phyloP scores from a whole-genome alignment of 2,797 vertebrate species.

The Erpetoichthys calabaricus region DNA sequence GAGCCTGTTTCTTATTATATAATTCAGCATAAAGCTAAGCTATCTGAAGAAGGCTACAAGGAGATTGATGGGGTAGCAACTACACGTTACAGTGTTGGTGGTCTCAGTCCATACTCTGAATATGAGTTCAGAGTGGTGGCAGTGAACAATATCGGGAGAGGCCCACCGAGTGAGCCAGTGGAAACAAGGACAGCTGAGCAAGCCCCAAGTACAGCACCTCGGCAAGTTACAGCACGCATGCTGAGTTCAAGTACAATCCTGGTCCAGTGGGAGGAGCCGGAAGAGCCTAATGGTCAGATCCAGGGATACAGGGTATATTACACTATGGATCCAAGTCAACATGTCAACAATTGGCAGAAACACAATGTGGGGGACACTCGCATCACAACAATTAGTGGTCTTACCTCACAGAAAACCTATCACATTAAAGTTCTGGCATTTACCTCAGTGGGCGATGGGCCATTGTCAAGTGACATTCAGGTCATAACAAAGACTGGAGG shows the following conservation, averaged over 20 bases:
- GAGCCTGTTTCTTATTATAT: constrained; percentile 95
- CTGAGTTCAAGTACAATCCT: constrained; percentile 88
- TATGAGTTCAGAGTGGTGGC: constrained; percentile 91
- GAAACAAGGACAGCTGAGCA: constrained; percentile 91
- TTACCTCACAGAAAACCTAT: constrained; percentile 90
- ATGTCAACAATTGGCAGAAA: constrained; percentile 90
- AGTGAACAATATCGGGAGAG: constrained; percentile 91
- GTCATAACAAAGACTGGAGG: constrained; percentile 97
- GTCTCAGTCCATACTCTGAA: constrained; percentile 91
- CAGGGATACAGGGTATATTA: constrained; percentile 94
- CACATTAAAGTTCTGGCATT: constrained; percentile 92
- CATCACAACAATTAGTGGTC: constrained; percentile 83
- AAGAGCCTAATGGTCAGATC: constrained; percentile 92
- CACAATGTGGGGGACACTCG: constrained; percentile 86
- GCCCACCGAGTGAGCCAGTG: constrained; percentile 79
- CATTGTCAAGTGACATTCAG: constrained; percentile 87
- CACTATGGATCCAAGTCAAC: constrained; percentile 74
- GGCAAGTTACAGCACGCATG: constrained; percentile 90
- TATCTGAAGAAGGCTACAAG: constrained; percentile 81
- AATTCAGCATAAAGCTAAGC: constrained; percentile 91
- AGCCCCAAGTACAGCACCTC: constrained; percentile 86
- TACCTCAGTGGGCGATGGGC: constrained; percentile 93
- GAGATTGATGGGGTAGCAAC: constrained; percentile 96
- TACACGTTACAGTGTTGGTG: constrained; percentile 91
- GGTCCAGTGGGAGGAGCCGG: constrained; percentile 95